Conservation (phyloP, 2,888 invertebrate species). For the Melangyna quadrimaculata region DNA sequence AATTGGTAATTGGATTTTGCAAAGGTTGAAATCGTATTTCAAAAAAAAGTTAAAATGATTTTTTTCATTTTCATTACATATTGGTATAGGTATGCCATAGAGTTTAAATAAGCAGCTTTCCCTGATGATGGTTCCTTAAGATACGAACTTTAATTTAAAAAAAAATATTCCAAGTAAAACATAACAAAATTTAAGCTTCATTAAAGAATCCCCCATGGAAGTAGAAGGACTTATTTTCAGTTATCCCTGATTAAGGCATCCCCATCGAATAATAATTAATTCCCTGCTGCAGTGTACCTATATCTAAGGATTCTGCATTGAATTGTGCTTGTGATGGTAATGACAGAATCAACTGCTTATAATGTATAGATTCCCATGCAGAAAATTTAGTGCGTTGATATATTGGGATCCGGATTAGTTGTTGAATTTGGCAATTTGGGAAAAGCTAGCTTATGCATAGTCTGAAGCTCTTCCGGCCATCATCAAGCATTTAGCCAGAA, state of each 20-base stretch:
- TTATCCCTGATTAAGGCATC: slow-evolving; percentile 15
- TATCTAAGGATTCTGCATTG: neutral
- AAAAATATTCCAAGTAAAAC: neutral
- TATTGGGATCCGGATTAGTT: slow-evolving; percentile 14
- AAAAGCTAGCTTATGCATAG: neutral
- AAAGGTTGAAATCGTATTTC: slow-evolving; percentile 4
- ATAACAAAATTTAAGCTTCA: neutral
- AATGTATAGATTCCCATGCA: neutral
- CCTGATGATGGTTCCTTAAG: neutral
- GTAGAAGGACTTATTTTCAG: neutral
- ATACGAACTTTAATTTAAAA: neutral
- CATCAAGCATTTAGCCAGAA: neutral
- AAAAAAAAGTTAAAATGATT: neutral
- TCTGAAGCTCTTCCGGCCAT: slow-evolving; percentile 1
- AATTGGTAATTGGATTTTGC: neutral
- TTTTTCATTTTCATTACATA: neutral
- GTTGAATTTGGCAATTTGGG: slow-evolving; percentile 24
- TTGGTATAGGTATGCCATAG: neutral
- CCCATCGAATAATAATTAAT: neutral
- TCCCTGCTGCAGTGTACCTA: neutral
- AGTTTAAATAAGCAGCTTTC: neutral
- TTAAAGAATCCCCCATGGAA: neutral
- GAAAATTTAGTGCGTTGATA: neutral
- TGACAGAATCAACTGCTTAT: neutral
- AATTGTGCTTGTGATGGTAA: neutral